Base-by-base conservation (phyloP, 2,113 vertebrate species). In the Excalfactoria chinensis region DNA sequence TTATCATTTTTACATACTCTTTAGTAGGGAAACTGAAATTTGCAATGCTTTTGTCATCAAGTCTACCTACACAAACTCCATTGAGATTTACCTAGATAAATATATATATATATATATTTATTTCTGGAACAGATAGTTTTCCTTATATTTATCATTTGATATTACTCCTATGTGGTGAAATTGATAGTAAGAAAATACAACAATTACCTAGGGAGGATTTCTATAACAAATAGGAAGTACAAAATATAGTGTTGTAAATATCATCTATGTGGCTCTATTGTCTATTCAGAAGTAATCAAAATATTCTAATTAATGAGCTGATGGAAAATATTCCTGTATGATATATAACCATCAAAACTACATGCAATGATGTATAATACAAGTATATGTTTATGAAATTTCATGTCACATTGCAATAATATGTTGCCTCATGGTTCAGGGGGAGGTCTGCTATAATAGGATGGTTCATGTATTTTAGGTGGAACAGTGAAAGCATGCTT, bases 11-110 rank as follows among this genome's bases (percentile, higher is more conserved):
- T 95, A 84, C 89, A 90, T 89, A 66, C 7, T 13, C 13, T 60
- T 89, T 18, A 34, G n/a, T 69, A 82, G 53, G 89, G 63, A 86
- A 93, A 88, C 72, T 22, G n/a, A 89, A 90, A 90, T 96, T 93
- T 94, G 86, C 91, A 90, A 84, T 40, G 35, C 26, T 11, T 86
- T 72, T 89, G 58, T 66, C 70, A 84, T 25, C 63, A 75, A 63
- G 68, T 90, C 51, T 77, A 53, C 56, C 34, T 46, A 25, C 28
- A 46, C 40, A 30, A 19, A 69, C 3, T 5, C 14, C 46, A 70
- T 28, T 26, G 19, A 17, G 44, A 79, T 84, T 76, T 87, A 46
- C 41, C n/a, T 58, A 58, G 30, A 62, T 37, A 43, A 6, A 48
- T 8, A 35, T 34, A n/a, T n/a, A n/a, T 48, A 77, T 34, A 76